phyloP scores from a whole-genome alignment of 2,888 invertebrate genomes.

The Leptopterna dolabrata region DNA sequence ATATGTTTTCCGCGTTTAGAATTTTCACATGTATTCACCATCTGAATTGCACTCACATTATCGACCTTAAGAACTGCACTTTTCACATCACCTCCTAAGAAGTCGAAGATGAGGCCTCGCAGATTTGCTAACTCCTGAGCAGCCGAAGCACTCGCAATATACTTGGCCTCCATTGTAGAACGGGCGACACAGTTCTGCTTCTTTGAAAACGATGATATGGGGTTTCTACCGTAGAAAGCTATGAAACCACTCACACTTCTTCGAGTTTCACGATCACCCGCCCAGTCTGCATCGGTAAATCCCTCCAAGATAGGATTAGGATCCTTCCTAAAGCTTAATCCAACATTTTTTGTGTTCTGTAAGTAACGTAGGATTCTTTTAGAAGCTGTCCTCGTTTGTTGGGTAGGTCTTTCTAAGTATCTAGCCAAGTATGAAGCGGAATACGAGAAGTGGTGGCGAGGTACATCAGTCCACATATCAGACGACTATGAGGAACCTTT shows the following conservation, averaged over 20 bases:
- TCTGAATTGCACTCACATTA: not conserved
- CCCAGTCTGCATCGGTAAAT: slow-evolving; percentile 40
- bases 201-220: slow-evolving; percentile 48
- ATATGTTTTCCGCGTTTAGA: slow-evolving; percentile 28
- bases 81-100: not conserved
- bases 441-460: slow-evolving; percentile 10
- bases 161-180: slow-evolving; percentile 37
- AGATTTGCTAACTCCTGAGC: not conserved
- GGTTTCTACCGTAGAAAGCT: slow-evolving; percentile 32
- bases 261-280: not conserved
- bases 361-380: not conserved
- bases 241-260: slow-evolving; percentile 54
- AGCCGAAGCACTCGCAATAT: not conserved
- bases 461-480: slow-evolving; percentile 52
- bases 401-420: slow-evolving; percentile 1
- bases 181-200: slow-evolving; percentile 47
- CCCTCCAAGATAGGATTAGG: not conserved
- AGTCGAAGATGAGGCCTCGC: not conserved
- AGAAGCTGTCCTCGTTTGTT: not conserved
- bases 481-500: slow-evolving; percentile 49
- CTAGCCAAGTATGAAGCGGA: not conserved
- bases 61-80: not conserved
- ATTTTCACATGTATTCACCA: not conserved
- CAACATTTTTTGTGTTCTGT: not conserved
- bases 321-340: not conserved